These are phyloP conservation scores for Chaetops frenatus DNA, from an alignment of 2,113 vertebrate genomes.

Conservation along the genomic window DNA sequence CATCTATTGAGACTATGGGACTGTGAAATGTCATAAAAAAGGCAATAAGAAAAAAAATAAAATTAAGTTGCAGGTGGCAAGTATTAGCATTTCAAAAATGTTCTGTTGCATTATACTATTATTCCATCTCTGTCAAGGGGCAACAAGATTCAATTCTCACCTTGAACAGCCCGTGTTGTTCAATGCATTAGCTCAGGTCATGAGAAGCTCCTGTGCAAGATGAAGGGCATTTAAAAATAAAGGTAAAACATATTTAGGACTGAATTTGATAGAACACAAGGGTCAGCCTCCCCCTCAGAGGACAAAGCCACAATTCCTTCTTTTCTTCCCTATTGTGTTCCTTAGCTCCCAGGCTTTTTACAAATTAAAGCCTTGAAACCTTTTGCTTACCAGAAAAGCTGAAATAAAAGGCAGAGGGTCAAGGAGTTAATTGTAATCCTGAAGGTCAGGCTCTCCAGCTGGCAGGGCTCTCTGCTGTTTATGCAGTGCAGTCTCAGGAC, in stretches of 20 bases:
- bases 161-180: neutral
- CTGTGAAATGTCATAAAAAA: constrained; percentile 75
- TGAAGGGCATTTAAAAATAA: constrained; percentile 28
- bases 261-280: constrained; percentile 16
- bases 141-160: constrained; percentile 33
- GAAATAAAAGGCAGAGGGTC: neutral
- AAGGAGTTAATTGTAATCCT: neutral
- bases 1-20: constrained; percentile 62
- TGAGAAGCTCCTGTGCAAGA: neutral
- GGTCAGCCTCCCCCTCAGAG: neutral
- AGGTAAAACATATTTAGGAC: constrained; percentile 9
- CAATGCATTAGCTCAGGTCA: neutral
- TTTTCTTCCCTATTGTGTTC: neutral
- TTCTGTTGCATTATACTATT: constrained; percentile 32
- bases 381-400: neutral
- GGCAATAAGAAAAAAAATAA: constrained; percentile 69
- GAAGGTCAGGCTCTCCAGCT: neutral
- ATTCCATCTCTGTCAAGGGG: constrained; percentile 61
- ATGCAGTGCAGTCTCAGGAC: neutral
- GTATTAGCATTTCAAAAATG: constrained; percentile 70
- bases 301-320: neutral
- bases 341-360: neutral
- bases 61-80: constrained; percentile 65
- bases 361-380: neutral
- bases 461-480: neutral